Base-by-base conservation (phyloP, 2,888 invertebrate species). In the Brachypalpus laphriformis region DNA sequence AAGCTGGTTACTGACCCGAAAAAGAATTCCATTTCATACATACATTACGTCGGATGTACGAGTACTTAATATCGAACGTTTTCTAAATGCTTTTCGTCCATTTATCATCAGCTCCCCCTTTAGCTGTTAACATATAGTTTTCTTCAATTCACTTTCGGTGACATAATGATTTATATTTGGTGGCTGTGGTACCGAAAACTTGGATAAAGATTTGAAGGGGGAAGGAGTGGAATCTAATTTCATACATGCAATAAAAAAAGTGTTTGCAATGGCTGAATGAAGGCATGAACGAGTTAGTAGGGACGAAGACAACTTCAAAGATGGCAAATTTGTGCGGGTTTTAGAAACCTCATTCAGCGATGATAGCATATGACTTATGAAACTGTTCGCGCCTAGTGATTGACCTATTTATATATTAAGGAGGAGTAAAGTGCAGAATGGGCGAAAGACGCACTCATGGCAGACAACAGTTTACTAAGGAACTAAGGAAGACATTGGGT, bases 121-220 rank as follows among this genome's bases (percentile, higher is more conserved):
- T 66, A 37, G 34, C 25, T 22, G 65, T 74, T 66, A 63, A 54
- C 42, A 80, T 59, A 80, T 40, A 20, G 65, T 75, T 75, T 78
- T 70, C 63, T 56, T 63, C 63, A 31, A 76, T 70, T 63, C 75
- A 75, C 51, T 70, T 70, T 81, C 37, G 74, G 51, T 82, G 81
- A 82, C 76, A 75, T 70, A 51, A 81, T 81, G 81, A 81, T 81
- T 76, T 82, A 82, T 75, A 57, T 82, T 75, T 57, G 61, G 54
- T 75, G 74, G 59, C 74, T 74, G 25, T 72, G 49, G 63, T 34
- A 20, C 40, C 20, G 28, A 25, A 40, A 74, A 74, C 49, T 47
- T 49, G 22, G 31, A 47, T 59, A 47, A 70, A 14, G 57, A 37
- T 57, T 22, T 11, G 11, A 16, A 14, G 16, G 22, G 47, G 47